phyloP scores from a whole-genome alignment of 2,797 vertebrate species.

The Xerus rutilus region DNA sequence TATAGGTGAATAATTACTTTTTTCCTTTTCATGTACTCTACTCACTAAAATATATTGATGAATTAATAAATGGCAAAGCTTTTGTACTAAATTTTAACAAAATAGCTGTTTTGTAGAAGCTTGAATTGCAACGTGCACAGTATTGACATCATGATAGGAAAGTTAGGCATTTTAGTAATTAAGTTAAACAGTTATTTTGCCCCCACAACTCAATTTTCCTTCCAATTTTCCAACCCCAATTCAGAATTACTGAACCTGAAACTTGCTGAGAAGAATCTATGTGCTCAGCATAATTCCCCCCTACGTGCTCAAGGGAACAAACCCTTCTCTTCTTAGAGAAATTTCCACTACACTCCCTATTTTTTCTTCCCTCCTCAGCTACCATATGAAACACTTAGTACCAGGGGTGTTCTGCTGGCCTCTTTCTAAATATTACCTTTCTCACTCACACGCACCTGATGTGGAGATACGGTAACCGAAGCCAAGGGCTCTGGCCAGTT shows the following conservation, averaged over 20 bases:
- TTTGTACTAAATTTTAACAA: slow-evolving; percentile 47
- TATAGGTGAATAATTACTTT: slow-evolving; percentile 64
- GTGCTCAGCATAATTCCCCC: background rate
- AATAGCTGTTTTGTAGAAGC: background rate
- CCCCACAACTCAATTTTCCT: slow-evolving; percentile 69
- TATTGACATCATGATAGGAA: background rate
- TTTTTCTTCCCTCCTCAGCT: background rate
- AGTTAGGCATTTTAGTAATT: slow-evolving; percentile 66
- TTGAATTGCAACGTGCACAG: background rate
- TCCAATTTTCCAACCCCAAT: slow-evolving; percentile 68
- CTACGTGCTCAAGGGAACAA: background rate
- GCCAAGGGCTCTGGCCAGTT: background rate
- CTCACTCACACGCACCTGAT: background rate
- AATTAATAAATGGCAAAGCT: slow-evolving; percentile 60
- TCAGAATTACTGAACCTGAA: slow-evolving; percentile 76
- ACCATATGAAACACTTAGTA: background rate
- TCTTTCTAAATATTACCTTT: background rate
- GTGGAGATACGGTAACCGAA: background rate
- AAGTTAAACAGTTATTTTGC: slow-evolving; percentile 69
- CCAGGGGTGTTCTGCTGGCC: background rate
- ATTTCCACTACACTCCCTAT: background rate
- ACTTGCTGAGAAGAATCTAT: slow-evolving; percentile 63
- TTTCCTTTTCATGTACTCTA: slow-evolving; percentile 6
- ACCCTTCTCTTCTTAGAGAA: background rate
- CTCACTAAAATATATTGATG: slow-evolving; percentile 42